Conservation (phyloP, 2,888 invertebrate species). For the Spodoptera littoralis region DNA sequence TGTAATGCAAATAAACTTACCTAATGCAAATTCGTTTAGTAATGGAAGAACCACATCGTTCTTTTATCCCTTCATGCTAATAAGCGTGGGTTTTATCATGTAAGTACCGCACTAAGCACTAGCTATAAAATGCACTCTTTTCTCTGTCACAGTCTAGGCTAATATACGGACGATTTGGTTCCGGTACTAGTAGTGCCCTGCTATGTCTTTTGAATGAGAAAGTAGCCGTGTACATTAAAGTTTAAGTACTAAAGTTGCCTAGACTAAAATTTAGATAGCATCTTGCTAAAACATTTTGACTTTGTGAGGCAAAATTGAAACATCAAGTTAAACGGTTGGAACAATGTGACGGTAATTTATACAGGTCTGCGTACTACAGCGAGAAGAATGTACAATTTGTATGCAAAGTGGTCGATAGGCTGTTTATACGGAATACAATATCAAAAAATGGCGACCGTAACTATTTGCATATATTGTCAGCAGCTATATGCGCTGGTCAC, state of each 20-base stretch:
- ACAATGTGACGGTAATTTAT: slow-evolving; percentile 50
- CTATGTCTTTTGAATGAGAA: neutral
- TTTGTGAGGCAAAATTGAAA: slow-evolving; percentile 51
- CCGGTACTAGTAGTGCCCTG: slow-evolving; percentile 4
- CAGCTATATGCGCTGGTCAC: slow-evolving; percentile 30
- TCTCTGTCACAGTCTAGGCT: too few species aligned
- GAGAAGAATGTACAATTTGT: slow-evolving; percentile 58
- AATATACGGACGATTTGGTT: neutral
- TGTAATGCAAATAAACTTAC: too few species aligned
- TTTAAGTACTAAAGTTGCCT: slow-evolving; percentile 4
- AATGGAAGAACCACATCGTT: too few species aligned
- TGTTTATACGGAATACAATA: slow-evolving; percentile 63
- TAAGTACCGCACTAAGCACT: too few species aligned
- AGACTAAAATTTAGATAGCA: slow-evolving; percentile 15
- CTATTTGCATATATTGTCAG: slow-evolving; percentile 58
- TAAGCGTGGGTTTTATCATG: too few species aligned
- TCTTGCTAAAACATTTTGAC: slow-evolving; percentile 17
- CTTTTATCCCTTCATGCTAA: too few species aligned
- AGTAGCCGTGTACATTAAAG: neutral
- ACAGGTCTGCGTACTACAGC: slow-evolving; percentile 39
- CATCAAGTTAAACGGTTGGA: slow-evolving; percentile 47
- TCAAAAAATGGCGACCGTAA: slow-evolving; percentile 58
- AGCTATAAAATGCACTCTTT: too few species aligned
- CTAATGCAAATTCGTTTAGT: too few species aligned
- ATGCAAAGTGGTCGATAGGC: slow-evolving; percentile 63